These are phyloP conservation scores for Parapsyche elsis DNA, from an alignment of 1,140 invertebrate species.

Conservation along the genomic window DNA sequence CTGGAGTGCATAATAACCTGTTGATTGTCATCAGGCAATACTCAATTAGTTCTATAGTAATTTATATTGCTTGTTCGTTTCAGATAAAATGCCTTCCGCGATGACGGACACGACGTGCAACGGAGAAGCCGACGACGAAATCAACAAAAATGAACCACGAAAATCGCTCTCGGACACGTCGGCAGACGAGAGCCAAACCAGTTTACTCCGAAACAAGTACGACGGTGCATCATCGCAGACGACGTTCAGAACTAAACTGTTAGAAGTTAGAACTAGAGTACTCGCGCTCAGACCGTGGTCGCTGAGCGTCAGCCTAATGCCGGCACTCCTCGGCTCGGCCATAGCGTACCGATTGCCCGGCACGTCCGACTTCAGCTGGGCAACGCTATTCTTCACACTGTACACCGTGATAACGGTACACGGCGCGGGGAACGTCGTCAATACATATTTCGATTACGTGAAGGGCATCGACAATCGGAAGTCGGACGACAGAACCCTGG, in stretches of 20 bases:
- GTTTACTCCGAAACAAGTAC: neutral
- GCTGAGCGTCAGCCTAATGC: constrained; percentile 89
- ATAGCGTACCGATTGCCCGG: constrained; percentile 84
- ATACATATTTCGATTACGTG: constrained; percentile 95
- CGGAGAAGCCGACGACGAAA: constrained; percentile 33
- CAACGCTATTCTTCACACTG: constrained; percentile 82
- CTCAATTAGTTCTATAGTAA: no score
- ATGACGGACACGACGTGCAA: constrained; percentile 49
- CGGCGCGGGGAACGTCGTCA: constrained; percentile 96
- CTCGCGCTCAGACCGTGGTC: constrained; percentile 92
- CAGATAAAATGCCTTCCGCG: constrained; percentile 13
- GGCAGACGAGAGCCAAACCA: neutral
- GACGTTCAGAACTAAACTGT: constrained; percentile 69
- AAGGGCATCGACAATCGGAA: constrained; percentile 93
- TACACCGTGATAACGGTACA: constrained; percentile 91
- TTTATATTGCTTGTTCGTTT: neutral
- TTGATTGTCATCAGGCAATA: no score
- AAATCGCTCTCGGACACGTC: neutral
- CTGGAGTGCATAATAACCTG: no score
- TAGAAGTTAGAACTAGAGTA: constrained; percentile 89
- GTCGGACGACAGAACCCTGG: constrained; percentile 91
- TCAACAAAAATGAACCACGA: neutral
- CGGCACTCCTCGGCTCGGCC: constrained; percentile 87
- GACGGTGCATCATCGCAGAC: neutral
- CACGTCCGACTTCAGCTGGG: constrained; percentile 78